Percentiles rank a stretch among this genome's conserved stretches.
phyloP scores from a whole-genome alignment of 2,113 vertebrate species.

The Chroicocephalus ridibundus region DNA sequence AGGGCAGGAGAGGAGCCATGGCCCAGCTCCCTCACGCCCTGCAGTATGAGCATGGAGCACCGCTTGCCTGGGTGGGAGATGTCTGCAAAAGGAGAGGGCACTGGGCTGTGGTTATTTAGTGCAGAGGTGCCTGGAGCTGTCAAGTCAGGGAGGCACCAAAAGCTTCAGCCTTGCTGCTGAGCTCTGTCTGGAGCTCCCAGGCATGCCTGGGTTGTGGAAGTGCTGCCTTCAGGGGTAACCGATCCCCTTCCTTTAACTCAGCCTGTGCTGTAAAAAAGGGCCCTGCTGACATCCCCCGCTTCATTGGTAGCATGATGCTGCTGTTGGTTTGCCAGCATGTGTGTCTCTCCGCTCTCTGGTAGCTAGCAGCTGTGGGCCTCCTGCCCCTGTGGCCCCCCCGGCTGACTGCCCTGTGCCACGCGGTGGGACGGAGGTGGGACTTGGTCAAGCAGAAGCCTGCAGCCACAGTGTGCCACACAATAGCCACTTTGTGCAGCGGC shows the following conservation, averaged over 20 bases:
- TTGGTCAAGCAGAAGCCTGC: not conserved
- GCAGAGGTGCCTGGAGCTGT: not conserved
- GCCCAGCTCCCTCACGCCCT: accelerated
- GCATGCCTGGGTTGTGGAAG: not conserved
- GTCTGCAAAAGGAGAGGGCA: not conserved
- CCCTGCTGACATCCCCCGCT: not conserved
- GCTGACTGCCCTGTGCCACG: not conserved
- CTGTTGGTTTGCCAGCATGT: not conserved
- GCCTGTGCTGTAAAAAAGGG: not conserved
- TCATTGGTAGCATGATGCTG: accelerated
- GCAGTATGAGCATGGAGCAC: accelerated
- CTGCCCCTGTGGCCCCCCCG: accelerated
- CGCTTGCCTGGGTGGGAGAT: not conserved
- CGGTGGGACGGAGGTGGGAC: not conserved
- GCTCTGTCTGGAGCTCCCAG: not conserved
- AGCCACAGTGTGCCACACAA: not conserved
- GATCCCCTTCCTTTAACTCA: not conserved
- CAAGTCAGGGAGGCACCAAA: not conserved
- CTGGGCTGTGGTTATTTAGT: not conserved
- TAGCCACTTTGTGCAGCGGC: not conserved
- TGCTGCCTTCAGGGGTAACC: accelerated
- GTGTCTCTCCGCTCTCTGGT: accelerated
- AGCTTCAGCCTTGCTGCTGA: not conserved
- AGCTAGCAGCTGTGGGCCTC: not conserved
- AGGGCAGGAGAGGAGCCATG: not conserved